Base-by-base conservation (phyloP, 2,888 invertebrate genomes). In the Boloria euphrosyne region DNA sequence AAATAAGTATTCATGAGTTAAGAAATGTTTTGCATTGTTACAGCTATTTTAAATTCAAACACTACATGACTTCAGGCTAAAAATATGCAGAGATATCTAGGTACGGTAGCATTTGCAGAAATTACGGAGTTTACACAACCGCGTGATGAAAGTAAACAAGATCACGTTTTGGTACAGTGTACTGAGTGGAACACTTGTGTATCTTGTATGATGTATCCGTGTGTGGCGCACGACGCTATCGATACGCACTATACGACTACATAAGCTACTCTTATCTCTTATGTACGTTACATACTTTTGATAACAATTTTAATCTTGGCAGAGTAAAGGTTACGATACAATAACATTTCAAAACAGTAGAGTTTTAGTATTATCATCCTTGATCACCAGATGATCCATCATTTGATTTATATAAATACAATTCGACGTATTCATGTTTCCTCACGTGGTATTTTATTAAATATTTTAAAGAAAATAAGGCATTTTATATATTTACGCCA, bases 81-180 rank as follows among this genome's bases (percentile, higher is more conserved):
- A 57, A 57, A 57, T 57, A 57, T 57, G 57, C 57, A n/a, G 27
- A 46, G 16, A 46, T 46, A 57, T 16, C 27, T 57, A 27, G 22
- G 27, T 22, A n/a, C 27, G 5, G 57, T 46, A 27, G 31, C 31
- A 55, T 62, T 54, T 54, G 14, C 54, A 54, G 54, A 47, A 54
- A 31, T 55, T 53, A 54, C 54, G 54, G 46, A 43, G 53, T 7
- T 38, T 38, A 38, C 31, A 38, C 31, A 38, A 38, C 31, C 51
- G 43, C 63, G 38, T 44, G 47, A 55, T 38, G 55, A 51, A 43
- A 43, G 54, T 64, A 49, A 64, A 63, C 57, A 55, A 43, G 46
- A 51, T 64, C 63, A 64, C 63, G 63, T 51, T 57, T 58, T 57
- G 13, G 49, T n/a, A 50, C 18, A 47, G 38, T 55, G 59, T 22